phyloP scores from a whole-genome alignment of 2,113 vertebrate species.

The Lota lota region DNA sequence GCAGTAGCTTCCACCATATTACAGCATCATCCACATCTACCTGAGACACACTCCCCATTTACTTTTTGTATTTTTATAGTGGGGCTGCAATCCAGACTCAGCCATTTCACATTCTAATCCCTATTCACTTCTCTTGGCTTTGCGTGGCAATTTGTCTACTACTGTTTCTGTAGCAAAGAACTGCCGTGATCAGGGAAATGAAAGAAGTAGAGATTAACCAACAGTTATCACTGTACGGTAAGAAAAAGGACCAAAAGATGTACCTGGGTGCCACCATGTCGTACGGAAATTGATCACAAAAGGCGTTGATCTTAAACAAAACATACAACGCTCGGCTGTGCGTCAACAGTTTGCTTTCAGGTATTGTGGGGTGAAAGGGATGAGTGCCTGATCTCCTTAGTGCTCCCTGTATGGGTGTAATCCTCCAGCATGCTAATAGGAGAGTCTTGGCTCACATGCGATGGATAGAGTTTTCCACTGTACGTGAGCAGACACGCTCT shows the following conservation, averaged over 20 bases:
- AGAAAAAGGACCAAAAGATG: slow-evolving; percentile 18
- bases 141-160: slow-evolving; percentile 18
- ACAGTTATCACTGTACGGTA: slow-evolving; percentile 50
- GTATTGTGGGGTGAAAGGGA: slow-evolving; percentile 54
- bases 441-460: not conserved
- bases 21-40: slow-evolving; percentile 27
- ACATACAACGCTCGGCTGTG: slow-evolving; percentile 26
- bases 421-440: slow-evolving; percentile 27
- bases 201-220: not conserved
- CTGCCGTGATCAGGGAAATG: slow-evolving; percentile 18
- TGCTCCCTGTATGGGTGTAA: slow-evolving; percentile 30
- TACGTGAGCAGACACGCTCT: no score
- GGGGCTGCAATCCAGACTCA: slow-evolving; percentile 31
- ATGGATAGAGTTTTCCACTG: no score
- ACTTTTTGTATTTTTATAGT: slow-evolving; percentile 12
- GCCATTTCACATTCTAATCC: slow-evolving; percentile 22
- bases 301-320: slow-evolving; percentile 41
- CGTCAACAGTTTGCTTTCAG: slow-evolving; percentile 27
- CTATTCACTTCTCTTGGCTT: slow-evolving; percentile 36
- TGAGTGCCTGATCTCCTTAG: slow-evolving; percentile 56
- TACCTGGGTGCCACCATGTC: slow-evolving; percentile 7
- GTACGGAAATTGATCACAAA: slow-evolving; percentile 54
- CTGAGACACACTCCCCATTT: slow-evolving; percentile 48
- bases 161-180: slow-evolving; percentile 23
- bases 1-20: not conserved